A percentile compares a stretch with the other conserved stretches of the same genome.
Conservation (phyloP, 64 coral and sea anemone species). For the Dendrophyllia cribrosa region DNA sequence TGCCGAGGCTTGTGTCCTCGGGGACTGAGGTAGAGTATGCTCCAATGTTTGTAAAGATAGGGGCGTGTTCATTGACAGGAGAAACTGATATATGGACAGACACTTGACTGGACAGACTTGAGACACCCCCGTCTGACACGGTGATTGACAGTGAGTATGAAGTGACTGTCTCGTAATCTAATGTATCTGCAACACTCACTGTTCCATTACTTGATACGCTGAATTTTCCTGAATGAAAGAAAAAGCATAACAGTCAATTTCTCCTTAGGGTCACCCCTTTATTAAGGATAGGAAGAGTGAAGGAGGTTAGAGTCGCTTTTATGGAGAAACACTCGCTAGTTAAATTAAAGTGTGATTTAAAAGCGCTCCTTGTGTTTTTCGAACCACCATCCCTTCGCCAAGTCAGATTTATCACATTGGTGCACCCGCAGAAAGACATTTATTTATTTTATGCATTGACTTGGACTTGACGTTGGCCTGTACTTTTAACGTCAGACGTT, state of each 20-base stretch:
- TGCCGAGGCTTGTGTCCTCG: constrained; percentile 49
- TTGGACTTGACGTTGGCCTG: no score
- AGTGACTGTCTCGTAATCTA: constrained; percentile 58
- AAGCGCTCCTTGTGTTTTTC: no score
- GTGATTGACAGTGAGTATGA: constrained; percentile 35
- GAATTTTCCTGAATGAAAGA: constrained; percentile 53
- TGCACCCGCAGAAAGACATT: no score
- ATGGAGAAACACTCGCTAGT: no score
- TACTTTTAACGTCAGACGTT: no score
- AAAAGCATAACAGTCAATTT: neutral
- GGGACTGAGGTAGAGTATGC: constrained; percentile 23
- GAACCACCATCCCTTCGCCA: no score
- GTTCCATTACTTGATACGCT: constrained; percentile 47
- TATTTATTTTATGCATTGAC: no score
- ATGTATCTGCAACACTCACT: constrained; percentile 10
- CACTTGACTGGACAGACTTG: constrained; percentile 13
- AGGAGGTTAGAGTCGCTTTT: no score
- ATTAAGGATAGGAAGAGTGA: no score
- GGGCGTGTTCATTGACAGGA: constrained; percentile 53
- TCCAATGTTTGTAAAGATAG: constrained; percentile 57
- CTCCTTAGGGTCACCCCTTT: no score
- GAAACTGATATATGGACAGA: constrained; percentile 38
- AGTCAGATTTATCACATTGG: no score
- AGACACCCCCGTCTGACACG: constrained; percentile 36
- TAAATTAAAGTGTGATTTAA: no score